phyloP scores from a whole-genome alignment of 2,113 vertebrate species.

The Psettodes erumei region DNA sequence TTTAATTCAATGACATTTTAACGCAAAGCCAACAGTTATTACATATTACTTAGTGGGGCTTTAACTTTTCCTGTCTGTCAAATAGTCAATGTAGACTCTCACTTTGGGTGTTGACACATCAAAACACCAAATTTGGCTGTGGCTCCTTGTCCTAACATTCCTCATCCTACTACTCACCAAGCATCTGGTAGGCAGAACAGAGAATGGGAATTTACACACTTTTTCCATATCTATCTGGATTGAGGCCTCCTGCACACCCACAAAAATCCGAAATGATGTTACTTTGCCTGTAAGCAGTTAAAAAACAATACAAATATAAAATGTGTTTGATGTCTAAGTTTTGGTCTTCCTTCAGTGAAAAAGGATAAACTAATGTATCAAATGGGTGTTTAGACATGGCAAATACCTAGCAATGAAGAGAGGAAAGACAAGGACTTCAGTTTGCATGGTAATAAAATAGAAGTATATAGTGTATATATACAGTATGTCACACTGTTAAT shows the following conservation, averaged over 20 bases:
- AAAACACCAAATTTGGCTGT: constrained; percentile 50
- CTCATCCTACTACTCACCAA: constrained; percentile 53
- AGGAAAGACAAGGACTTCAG: too few species aligned
- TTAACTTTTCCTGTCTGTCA: not conserved
- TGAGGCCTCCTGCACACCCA: not conserved
- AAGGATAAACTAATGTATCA: not conserved
- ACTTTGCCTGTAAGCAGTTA: constrained; percentile 5
- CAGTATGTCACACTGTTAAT: too few species aligned
- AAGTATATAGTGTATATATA: too few species aligned
- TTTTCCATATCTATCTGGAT: constrained; percentile 37
- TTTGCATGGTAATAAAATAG: too few species aligned
- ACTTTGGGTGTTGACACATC: constrained; percentile 32
- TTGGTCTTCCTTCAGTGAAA: not conserved
- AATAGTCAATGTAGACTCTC: not conserved
- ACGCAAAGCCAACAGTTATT: not conserved
- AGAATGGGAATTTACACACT: not conserved
- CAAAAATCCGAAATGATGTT: not conserved
- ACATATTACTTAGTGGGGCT: not conserved
- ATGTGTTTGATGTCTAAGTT: not conserved
- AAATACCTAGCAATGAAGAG: too few species aligned
- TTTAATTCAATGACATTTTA: not conserved
- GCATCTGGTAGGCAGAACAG: constrained; percentile 30
- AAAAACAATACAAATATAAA: not conserved
- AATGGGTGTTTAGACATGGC: too few species aligned
- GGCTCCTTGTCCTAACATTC: constrained; percentile 61